Evolutionary conservation across 92 coral and sea anemone species (phyloP).

Genomic region (Epizoanthus stellaris): DNA sequence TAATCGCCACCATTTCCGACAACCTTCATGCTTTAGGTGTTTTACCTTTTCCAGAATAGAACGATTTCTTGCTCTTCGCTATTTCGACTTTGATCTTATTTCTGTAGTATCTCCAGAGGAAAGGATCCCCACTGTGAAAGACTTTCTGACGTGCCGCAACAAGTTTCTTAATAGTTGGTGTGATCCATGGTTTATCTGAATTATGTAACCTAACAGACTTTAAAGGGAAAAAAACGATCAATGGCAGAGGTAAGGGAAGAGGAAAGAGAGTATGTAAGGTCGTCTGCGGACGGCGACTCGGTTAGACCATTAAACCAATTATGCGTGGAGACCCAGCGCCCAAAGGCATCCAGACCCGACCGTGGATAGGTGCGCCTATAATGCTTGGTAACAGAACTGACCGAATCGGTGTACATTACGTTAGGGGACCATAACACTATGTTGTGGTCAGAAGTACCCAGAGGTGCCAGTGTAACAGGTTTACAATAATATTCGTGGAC

Average conservation of each 20-base stretch:
- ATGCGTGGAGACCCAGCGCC: too few relatives aligned
- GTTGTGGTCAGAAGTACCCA: too few relatives aligned
- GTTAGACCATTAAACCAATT: neutral
- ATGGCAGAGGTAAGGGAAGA: neutral
- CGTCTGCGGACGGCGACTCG: neutral
- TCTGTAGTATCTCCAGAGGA: conserved; percentile 22
- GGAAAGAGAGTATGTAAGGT: neutral
- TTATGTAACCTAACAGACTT: conserved; percentile 13
- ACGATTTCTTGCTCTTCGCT: conserved; percentile 1
- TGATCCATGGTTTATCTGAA: conserved; percentile 46
- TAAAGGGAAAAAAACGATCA: neutral
- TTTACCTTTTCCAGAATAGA: neutral
- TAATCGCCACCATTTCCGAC: conserved; percentile 2
- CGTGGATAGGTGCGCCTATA: too few relatives aligned
- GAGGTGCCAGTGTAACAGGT: too few relatives aligned
- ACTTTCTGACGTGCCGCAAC: conserved; percentile 41
- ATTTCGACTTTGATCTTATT: conserved; percentile 16
- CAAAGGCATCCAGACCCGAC: too few relatives aligned
- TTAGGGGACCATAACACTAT: too few relatives aligned
- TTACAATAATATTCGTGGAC: too few relatives aligned
- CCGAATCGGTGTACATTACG: too few relatives aligned
- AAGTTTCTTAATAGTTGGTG: conserved; percentile 31
- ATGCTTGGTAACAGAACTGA: too few relatives aligned
- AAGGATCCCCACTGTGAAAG: conserved; percentile 32
- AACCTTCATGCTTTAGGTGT: neutral